Percentiles rank a stretch among this genome's conserved stretches.
These are phyloP conservation scores for Echinarachnius parma DNA, from an alignment of 53 echinoderm and acorn worm genomes.

Conservation along the genomic window DNA sequence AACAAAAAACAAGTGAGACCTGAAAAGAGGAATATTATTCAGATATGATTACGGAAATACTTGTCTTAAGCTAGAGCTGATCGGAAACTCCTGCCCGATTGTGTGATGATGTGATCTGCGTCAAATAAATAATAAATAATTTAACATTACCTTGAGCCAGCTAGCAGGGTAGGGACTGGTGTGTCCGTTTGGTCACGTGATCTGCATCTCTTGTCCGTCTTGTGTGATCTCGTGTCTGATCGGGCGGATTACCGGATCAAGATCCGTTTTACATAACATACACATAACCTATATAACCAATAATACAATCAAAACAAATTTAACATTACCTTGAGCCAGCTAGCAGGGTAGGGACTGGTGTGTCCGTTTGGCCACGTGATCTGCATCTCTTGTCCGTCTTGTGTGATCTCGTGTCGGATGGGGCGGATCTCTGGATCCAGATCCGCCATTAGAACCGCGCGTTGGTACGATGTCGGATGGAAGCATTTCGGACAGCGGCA, in stretches of 20 bases:
- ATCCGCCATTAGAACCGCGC: constrained; percentile 42
- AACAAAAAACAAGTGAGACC: no score
- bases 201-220: constrained; percentile 32
- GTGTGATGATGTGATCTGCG: no score
- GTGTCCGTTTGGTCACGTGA: constrained; percentile 75
- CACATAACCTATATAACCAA: no score
- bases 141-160: constrained; percentile 60
- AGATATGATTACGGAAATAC: no score
- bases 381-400: constrained; percentile 33
- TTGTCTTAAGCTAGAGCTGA: no score
- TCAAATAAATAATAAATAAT: no score
- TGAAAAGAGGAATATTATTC: no score
- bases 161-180: constrained; percentile 47
- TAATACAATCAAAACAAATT: no score
- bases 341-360: constrained; percentile 47
- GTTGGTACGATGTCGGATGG: constrained; percentile 50
- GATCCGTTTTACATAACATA: no score
- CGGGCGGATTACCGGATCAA: constrained; percentile 62
- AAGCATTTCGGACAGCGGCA: constrained; percentile 61
- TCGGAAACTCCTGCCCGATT: no score
- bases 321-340: constrained; percentile 56
- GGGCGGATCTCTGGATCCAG: constrained; percentile 65
- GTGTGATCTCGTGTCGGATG: constrained; percentile 17
- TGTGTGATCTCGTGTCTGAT: constrained; percentile 26
- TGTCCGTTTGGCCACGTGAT: constrained; percentile 76